A percentile compares a stretch with the other conserved stretches of the same genome.
phyloP scores from a whole-genome alignment of 1,140 invertebrate genomes.

The Leptopilina clavipes region DNA sequence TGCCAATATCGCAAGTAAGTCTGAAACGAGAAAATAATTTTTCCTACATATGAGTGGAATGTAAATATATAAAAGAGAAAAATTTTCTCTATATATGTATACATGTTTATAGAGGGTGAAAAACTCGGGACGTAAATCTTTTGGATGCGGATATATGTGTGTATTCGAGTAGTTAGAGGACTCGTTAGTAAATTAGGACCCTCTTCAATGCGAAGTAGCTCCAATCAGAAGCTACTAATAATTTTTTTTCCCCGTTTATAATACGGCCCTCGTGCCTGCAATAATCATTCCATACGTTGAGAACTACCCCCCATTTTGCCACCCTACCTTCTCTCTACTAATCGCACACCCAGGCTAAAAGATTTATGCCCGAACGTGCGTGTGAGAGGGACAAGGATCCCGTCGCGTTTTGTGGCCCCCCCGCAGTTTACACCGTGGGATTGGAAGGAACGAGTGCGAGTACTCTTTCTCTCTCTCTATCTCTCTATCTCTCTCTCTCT shows the following conservation, averaged over 20 bases:
- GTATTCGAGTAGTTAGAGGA: constrained; percentile 38
- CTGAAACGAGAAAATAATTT: neutral
- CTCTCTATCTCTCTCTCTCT: constrained; percentile 29
- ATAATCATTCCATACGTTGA: constrained; percentile 68
- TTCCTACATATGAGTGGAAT: constrained; percentile 41
- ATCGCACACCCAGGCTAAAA: constrained; percentile 70
- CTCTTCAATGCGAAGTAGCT: constrained; percentile 62
- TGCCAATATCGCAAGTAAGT: neutral
- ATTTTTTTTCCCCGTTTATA: constrained; percentile 58
- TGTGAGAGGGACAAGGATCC: constrained; percentile 64
- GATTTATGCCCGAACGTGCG: constrained; percentile 70
- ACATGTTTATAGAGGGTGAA: constrained; percentile 41
- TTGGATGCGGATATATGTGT: constrained; percentile 34
- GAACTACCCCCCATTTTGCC: constrained; percentile 45
- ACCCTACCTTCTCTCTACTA: constrained; percentile 66
- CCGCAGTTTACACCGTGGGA: constrained; percentile 72
- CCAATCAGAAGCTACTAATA: constrained; percentile 71
- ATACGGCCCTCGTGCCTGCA: constrained; percentile 58
- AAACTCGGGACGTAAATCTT: constrained; percentile 57
- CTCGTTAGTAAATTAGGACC: constrained; percentile 66
- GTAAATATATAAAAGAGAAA: constrained; percentile 38
- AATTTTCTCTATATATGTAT: constrained; percentile 9
- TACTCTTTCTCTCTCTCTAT: constrained; percentile 5
- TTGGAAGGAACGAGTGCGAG: constrained; percentile 56
- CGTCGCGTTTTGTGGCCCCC: constrained; percentile 64